phyloP scores from a whole-genome alignment of 2,888 invertebrate species.

The Aromia moschata region DNA sequence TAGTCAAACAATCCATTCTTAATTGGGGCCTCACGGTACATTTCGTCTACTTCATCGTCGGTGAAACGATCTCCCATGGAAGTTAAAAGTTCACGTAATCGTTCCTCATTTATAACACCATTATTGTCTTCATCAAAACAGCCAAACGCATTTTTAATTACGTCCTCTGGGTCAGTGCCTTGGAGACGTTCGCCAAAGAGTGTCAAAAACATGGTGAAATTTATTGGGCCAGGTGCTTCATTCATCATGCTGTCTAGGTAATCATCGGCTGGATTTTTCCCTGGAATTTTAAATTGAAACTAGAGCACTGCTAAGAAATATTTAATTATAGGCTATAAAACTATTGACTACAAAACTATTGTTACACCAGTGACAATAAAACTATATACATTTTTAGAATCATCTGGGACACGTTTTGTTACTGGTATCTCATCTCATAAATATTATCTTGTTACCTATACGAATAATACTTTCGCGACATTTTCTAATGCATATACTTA shows the following conservation, averaged over 20 bases:
- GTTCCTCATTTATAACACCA: constrained; percentile 92
- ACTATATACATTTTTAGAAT: no score
- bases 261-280: constrained; percentile 86
- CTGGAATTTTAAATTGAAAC: no score
- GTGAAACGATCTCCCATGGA: constrained; percentile 97
- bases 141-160: constrained; percentile 98
- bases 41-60: constrained; percentile 99
- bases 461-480: no score
- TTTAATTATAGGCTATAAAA: no score
- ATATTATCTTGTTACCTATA: no score
- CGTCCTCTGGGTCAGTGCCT: constrained; percentile 98
- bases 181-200: constrained; percentile 97
- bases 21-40: constrained; percentile 98
- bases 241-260: constrained; percentile 99
- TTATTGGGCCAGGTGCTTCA: constrained; percentile 98
- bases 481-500: no score
- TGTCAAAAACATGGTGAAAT: constrained; percentile 99
- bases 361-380: no score
- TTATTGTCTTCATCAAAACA: constrained; percentile 98
- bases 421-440: no score
- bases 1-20: constrained; percentile 95
- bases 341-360: no score
- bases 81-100: constrained; percentile 92
- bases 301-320: no score
- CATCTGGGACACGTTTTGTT: no score